Evolutionary conservation across 2,888 invertebrate species (phyloP).

Genomic region (Tortricodes alternella): DNA sequence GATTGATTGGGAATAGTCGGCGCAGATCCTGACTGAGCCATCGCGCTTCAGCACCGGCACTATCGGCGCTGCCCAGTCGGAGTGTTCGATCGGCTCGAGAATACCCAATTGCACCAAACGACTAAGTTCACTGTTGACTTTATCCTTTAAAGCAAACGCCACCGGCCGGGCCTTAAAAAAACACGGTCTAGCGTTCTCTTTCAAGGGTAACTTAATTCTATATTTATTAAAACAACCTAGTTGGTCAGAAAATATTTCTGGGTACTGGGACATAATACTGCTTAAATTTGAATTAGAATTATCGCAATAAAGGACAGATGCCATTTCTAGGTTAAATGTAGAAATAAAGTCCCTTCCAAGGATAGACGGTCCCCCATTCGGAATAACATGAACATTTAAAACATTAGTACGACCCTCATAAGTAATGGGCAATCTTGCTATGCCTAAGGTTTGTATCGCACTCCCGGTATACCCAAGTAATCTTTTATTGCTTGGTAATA

Average conservation of each 20-base stretch:
- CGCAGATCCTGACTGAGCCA: too few relatives aligned
- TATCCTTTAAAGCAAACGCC: conserved; percentile 2
- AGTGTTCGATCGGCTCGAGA: neutral
- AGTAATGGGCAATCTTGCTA: neutral
- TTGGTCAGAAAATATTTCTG: neutral
- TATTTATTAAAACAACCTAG: neutral
- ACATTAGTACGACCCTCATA: neutral
- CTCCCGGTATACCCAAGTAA: neutral
- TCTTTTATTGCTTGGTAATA: neutral
- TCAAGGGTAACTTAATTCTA: neutral
- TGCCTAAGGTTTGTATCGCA: neutral
- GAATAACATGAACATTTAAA: neutral
- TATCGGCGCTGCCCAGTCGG: neutral
- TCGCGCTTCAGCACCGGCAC: neutral
- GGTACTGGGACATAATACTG: neutral
- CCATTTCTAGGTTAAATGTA: neutral
- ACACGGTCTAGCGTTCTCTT: neutral
- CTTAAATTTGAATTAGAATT: too few relatives aligned
- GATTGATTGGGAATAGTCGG: conserved; percentile 1
- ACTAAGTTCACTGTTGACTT: neutral
- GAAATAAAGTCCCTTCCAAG: neutral
- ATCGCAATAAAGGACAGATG: neutral
- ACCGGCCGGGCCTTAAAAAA: conserved; percentile 3
- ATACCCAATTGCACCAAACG: neutral
- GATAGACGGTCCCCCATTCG: neutral